Conservation (phyloP, 2,888 invertebrate genomes). For the Tethea ocularis region DNA sequence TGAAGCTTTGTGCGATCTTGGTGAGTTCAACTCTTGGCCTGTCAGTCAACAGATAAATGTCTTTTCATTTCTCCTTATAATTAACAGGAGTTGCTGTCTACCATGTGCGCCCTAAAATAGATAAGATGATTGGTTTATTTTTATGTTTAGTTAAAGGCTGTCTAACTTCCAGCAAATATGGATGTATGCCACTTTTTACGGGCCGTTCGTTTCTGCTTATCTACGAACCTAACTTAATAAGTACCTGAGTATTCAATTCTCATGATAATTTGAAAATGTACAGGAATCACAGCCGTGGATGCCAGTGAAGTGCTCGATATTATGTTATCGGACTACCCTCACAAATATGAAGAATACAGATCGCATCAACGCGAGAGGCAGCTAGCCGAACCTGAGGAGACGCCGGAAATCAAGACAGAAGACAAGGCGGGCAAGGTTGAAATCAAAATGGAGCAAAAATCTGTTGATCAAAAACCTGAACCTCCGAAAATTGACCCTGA, state of each 20-base stretch:
- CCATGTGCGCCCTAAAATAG: too few species aligned
- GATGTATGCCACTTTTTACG: too few species aligned
- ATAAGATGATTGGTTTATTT: too few species aligned
- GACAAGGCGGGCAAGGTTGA: conserved; percentile 61
- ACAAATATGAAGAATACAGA: conserved; percentile 96
- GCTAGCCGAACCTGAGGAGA: conserved; percentile 38
- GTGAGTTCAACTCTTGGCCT: conserved; percentile 68
- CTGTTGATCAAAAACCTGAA: conserved; percentile 57
- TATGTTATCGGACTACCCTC: conserved; percentile 97
- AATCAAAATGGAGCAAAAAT: conserved; percentile 52
- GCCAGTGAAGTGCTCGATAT: conserved; percentile 97
- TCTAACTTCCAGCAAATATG: too few species aligned
- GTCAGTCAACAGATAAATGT: neutral
- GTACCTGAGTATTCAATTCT: neutral
- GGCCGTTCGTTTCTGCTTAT: too few species aligned
- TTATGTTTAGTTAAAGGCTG: too few species aligned
- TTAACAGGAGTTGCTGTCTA: too few species aligned
- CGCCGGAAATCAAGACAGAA: conserved; percentile 44
- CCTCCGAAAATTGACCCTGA: conserved; percentile 70
- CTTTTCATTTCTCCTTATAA: too few species aligned
- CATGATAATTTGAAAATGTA: too few species aligned
- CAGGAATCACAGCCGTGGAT: conserved; percentile 94
- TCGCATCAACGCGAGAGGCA: conserved; percentile 86
- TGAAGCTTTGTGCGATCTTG: conserved; percentile 96
- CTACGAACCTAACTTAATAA: too few species aligned